These are phyloP conservation scores for Morpho deidamia DNA, from an alignment of 2,888 invertebrate genomes.

Conservation along the genomic window DNA sequence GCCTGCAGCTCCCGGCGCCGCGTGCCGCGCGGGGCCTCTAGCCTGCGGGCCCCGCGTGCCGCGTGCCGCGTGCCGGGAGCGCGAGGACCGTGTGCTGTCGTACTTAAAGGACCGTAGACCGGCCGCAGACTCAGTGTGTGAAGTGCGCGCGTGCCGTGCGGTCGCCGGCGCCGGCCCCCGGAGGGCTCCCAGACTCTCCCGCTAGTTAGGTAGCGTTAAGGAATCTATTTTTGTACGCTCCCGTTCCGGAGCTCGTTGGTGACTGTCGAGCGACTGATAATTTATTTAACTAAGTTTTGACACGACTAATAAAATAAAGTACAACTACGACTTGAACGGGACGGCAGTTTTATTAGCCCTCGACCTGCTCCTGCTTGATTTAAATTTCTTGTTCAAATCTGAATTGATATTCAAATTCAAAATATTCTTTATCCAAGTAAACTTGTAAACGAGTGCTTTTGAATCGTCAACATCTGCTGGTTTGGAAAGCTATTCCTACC, in stretches of 20 bases:
- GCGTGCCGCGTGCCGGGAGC: neutral
- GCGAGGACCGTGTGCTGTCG: too few relatives aligned
- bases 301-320: slow-evolving; percentile 50
- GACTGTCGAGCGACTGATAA: slow-evolving; percentile 33
- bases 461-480: too few relatives aligned
- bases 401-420: too few relatives aligned
- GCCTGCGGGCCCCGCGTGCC: neutral
- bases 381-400: too few relatives aligned
- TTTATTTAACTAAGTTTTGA: slow-evolving; percentile 55
- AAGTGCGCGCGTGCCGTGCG: slow-evolving; percentile 21
- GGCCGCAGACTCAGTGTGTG: neutral
- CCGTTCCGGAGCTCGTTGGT: slow-evolving; percentile 17
- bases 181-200: slow-evolving; percentile 68
- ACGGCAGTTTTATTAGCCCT: slow-evolving; percentile 15
- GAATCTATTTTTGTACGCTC: slow-evolving; percentile 69
- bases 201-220: slow-evolving; percentile 45
- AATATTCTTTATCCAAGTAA: too few relatives aligned
- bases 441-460: too few relatives aligned
- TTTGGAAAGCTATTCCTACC: too few relatives aligned
- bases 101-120: neutral
- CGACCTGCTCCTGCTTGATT: neutral
- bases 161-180: too few relatives aligned
- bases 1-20: slow-evolving; percentile 28
- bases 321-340: slow-evolving; percentile 2
- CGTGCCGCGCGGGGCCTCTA: slow-evolving; percentile 21